A percentile compares a stretch with the other conserved stretches of the same genome.
These are phyloP conservation scores for Kradibia gibbosae DNA, from an alignment of 1,140 invertebrate species.

Conservation along the genomic window DNA sequence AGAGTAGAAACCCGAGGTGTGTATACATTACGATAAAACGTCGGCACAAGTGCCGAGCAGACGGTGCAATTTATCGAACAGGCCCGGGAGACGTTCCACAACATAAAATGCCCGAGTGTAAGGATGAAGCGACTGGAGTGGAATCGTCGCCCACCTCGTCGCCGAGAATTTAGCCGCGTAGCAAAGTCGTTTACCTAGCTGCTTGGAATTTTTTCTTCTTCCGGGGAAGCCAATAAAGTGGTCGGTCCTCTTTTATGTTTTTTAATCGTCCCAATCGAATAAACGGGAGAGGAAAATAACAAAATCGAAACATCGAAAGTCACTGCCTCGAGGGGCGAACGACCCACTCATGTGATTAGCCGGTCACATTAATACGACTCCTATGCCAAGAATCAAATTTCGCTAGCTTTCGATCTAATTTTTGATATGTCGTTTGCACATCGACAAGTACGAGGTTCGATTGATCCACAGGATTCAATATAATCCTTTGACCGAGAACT, in stretches of 20 bases:
- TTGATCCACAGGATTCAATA: no score
- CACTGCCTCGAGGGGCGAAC: no score
- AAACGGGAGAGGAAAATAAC: no score
- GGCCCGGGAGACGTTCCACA: background rate
- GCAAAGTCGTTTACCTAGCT: background rate
- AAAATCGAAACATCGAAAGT: no score
- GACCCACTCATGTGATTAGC: no score
- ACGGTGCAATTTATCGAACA: background rate
- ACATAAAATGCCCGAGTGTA: background rate
- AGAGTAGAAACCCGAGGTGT: conserved; percentile 45
- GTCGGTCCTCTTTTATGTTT: background rate
- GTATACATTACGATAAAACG: background rate
- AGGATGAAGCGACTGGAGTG: background rate
- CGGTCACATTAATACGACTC: no score
- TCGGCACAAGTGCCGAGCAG: background rate
- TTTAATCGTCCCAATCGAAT: background rate
- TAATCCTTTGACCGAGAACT: no score
- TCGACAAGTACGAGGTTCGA: no score
- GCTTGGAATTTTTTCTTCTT: background rate
- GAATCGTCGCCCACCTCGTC: background rate
- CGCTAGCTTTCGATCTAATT: no score
- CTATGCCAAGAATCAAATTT: no score
- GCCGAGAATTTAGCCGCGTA: background rate
- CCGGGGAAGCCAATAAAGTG: background rate
- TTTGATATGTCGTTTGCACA: no score